phyloP scores from a whole-genome alignment of 2,888 invertebrate genomes.

The Brachypterus glaber region DNA sequence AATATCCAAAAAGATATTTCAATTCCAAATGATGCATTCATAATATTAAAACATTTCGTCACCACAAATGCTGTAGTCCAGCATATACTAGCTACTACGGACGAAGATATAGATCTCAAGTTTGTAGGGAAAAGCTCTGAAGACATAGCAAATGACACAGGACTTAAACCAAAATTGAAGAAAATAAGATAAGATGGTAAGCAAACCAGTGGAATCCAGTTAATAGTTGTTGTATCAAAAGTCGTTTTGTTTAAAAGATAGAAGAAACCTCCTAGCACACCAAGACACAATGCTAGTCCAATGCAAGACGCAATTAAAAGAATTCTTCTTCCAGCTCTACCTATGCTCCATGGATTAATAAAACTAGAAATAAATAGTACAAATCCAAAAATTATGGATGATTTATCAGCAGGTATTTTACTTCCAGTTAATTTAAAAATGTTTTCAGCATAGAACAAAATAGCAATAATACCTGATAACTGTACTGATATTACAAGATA shows the following conservation, averaged over 20 bases:
- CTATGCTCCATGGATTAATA: constrained; percentile 63
- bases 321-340: constrained; percentile 61
- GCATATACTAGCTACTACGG: constrained; percentile 64
- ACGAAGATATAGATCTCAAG: constrained; percentile 62
- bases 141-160: constrained; percentile 71
- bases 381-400: constrained; percentile 64
- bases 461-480: constrained; percentile 67
- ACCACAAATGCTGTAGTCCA: constrained; percentile 65
- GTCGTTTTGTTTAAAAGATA: constrained; percentile 38
- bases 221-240: constrained; percentile 42
- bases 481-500: constrained; percentile 55
- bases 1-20: constrained; percentile 64
- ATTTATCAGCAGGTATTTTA: constrained; percentile 48
- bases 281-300: constrained; percentile 54
- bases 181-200: constrained; percentile 61
- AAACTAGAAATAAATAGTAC: constrained; percentile 64
- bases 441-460: constrained; percentile 62
- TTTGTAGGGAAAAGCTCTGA: constrained; percentile 71
- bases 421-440: constrained; percentile 60
- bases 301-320: constrained; percentile 60
- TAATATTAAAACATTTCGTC: constrained; percentile 55
- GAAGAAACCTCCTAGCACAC: constrained; percentile 43
- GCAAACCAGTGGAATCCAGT: constrained; percentile 61
- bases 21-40: constrained; percentile 49
- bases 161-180: constrained; percentile 68